These are phyloP conservation scores for Paracanthobrama guichenoti DNA, from an alignment of 2,113 vertebrate genomes.

Conservation along the genomic window DNA sequence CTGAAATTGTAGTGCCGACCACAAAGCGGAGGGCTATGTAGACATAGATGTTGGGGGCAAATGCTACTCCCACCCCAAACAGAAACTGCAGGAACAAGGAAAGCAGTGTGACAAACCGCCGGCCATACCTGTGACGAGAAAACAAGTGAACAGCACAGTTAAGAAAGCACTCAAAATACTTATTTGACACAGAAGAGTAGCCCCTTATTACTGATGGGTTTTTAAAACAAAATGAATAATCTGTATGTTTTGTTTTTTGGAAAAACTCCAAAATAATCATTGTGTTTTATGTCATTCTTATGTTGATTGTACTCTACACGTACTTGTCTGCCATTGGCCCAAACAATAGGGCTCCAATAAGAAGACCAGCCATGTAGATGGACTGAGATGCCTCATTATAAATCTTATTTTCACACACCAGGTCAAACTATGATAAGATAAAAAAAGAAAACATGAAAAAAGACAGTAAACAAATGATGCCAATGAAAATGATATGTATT, in stretches of 20 bases:
- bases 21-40: constrained; percentile 80
- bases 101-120: constrained; percentile 75
- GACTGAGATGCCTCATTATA: constrained; percentile 81
- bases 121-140: constrained; percentile 78
- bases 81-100: constrained; percentile 72
- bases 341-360: constrained; percentile 80
- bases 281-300: not conserved
- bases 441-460: constrained; percentile 38
- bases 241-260: not conserved
- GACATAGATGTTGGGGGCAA: constrained; percentile 80
- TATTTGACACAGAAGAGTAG: not conserved
- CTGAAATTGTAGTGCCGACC: constrained; percentile 72
- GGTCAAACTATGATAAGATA: constrained; percentile 79
- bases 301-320: constrained; percentile 7
- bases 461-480: not conserved
- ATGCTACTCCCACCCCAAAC: constrained; percentile 73
- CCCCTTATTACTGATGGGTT: not conserved
- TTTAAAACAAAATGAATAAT: not conserved
- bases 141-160: not conserved
- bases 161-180: not conserved
- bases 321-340: constrained; percentile 87
- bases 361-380: constrained; percentile 83
- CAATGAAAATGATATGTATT: not conserved
- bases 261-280: not conserved
- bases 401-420: constrained; percentile 80